Base-by-base conservation (phyloP, 2,888 invertebrate genomes). In the Orthosia cruda region DNA sequence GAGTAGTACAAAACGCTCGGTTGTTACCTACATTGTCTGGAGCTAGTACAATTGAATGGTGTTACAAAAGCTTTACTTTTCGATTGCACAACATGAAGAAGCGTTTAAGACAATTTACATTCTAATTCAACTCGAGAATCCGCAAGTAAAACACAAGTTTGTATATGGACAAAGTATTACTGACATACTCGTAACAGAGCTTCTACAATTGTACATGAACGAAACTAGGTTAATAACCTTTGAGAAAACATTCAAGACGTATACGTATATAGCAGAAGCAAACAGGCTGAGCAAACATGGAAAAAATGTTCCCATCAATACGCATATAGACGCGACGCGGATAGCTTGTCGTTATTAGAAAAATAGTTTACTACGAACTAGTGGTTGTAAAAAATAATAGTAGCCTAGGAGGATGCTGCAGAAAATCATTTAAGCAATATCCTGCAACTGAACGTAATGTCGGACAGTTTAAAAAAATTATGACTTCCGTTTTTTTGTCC, bases 161-260 rank as follows among this genome's bases (percentile, higher is more conserved):
- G 65, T 74, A 47, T 73, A n/a, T 50, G 62, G 63, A 61, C 61
- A 63, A 69, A 74, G 71, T 71, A 54, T 76, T 68, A 77, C 78
- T 74, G 74, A 76, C 78, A 74, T 20, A 88, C 69, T 80, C 50
- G 59, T 69, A 71, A 69, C 52, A 74, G 54, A 64, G 64, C 74
- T 64, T 77, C 74, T 79, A 86, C 87, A 86, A 83, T 85, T 89
- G 89, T 89, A 86, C 86, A 83, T 87, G 85, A 84, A 86, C 72
- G 76, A 87, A 95, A 95, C 91, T 95, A 88, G 95, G 95, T 93
- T 94, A 94, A 93, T 93, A 94, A 95, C 95, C 95, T 95, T 90
- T 89, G 89, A 89, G 89, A 92, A 91, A 89, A 89, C 88, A 90
- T 84, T 86, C 75, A 87, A 89, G 88, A 91, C 82, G 61, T 61